Base-by-base conservation (phyloP, 2,113 vertebrate species). In the Grammatotria lemairii region DNA sequence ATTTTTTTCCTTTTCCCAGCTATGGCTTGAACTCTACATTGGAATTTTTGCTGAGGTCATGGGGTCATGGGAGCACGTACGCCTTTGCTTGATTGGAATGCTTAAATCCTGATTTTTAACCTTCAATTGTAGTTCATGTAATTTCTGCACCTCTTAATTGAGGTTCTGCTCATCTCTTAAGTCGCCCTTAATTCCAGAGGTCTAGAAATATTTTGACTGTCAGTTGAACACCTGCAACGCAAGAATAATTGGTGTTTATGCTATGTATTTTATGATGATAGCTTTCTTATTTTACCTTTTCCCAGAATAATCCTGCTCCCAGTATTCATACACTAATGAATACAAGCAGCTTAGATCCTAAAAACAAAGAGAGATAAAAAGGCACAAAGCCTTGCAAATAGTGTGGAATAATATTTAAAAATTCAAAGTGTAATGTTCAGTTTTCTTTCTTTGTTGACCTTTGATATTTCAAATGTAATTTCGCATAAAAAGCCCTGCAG, bases 31-130 rank as follows among this genome's bases (percentile, higher is more conserved):
- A 90, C 84, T 82, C 81, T 53, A 88, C 31, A 11, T 86, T 33
- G 31, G 85, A 88, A 70, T 85, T 81, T 91, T 63, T 83, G 51
- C 40, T 8, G 83, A 78, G 90, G 81, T 90, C 88, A 57, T 3
- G 3, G 68, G 91, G 73, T 93, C 73, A 79, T 5, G 45, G 19
- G 2, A 85, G 85, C 86, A 87, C 68, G 85, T 87, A 68, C 16
- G 55, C 55, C 65, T 92, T 60, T 90, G 51, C 80, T 53, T 87
- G 84, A 92, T 88, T 89, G 87, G 86, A 45, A 53, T 47, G 68
- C 78, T 90, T 85, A 84, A 90, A 89, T 85, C 80, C 57, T 85
- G 83, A 91, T 85, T 81, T 93, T 53, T 42, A 89, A 89, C 91
- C 87, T 92, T 78, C 57, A 26, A 53, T 5, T 84, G 55, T 42